phyloP scores from a whole-genome alignment of 1,140 invertebrate genomes.

The Scylla paramamosain region DNA sequence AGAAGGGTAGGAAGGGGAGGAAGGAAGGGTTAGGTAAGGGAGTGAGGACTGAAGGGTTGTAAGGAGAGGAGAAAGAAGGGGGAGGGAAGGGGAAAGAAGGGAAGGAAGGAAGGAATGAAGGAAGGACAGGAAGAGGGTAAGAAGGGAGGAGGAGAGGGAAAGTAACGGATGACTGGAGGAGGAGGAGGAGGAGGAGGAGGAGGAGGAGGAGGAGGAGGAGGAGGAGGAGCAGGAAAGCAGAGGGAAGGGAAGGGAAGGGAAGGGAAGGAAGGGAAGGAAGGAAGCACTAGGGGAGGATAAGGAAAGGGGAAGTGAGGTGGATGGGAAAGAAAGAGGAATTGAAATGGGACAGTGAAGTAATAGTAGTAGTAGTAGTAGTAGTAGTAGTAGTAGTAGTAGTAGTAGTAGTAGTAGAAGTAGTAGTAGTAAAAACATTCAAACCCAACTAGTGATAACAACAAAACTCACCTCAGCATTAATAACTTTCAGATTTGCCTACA shows the following conservation, averaged over 20 bases:
- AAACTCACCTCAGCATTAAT: no score
- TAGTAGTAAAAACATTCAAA: not conserved
- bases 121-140: not conserved
- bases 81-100: not conserved
- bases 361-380: not conserved
- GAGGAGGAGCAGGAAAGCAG: no score
- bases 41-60: not conserved
- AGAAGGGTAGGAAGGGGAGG: not conserved
- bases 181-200: not conserved
- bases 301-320: not conserved
- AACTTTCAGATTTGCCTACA: no score
- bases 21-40: not conserved
- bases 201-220: not conserved
- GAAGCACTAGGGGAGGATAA: not conserved
- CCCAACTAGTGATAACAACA: no score
- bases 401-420: conserved; percentile 23
- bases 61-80: not conserved
- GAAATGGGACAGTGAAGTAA: not conserved
- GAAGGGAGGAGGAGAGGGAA: not conserved
- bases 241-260: no score
- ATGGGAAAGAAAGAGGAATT: not conserved
- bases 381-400: conserved; percentile 29
- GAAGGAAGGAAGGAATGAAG: not conserved
- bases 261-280: not conserved
- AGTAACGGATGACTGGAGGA: not conserved